Evolutionary conservation across 2,888 invertebrate genomes (phyloP).

Genomic region (Hypselothyrea guttata): DNA sequence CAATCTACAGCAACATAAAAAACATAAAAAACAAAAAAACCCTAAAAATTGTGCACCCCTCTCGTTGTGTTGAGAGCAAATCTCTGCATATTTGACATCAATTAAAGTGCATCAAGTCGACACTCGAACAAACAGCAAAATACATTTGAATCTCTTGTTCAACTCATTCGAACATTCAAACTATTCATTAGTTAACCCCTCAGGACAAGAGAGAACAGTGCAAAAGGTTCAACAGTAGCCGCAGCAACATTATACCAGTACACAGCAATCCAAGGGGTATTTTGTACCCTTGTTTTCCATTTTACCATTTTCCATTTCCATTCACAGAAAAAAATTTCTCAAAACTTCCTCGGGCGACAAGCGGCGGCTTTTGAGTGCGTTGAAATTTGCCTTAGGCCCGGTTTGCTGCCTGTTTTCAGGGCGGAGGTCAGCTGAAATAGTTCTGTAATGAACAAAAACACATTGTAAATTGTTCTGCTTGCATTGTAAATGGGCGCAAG

Average conservation of each 20-base stretch:
- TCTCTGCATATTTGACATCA: conserved; percentile 78
- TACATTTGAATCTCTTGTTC: conserved; percentile 50
- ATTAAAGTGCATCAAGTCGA: conserved; percentile 79
- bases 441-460: conserved; percentile 76
- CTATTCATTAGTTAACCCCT: conserved; percentile 72
- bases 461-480: conserved; percentile 76
- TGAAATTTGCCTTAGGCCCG: conserved; percentile 56
- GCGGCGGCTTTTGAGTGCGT: conserved; percentile 57
- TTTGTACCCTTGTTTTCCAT: conserved; percentile 60
- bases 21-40: conserved; percentile 1
- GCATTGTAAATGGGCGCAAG: conserved; percentile 68
- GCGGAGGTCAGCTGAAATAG: conserved; percentile 71
- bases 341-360: conserved; percentile 59
- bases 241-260: conserved; percentile 53
- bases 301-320: no score
- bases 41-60: neutral
- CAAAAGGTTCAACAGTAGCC: conserved; percentile 53
- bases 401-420: conserved; percentile 56
- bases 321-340: conserved; percentile 16
- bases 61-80: conserved; percentile 30
- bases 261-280: conserved; percentile 54
- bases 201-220: conserved; percentile 22
- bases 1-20: conserved; percentile 33
- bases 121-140: conserved; percentile 77
- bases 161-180: conserved; percentile 42